Evolutionary conservation across 2,797 vertebrate species (phyloP).

Genomic region (Mus caroli): DNA sequence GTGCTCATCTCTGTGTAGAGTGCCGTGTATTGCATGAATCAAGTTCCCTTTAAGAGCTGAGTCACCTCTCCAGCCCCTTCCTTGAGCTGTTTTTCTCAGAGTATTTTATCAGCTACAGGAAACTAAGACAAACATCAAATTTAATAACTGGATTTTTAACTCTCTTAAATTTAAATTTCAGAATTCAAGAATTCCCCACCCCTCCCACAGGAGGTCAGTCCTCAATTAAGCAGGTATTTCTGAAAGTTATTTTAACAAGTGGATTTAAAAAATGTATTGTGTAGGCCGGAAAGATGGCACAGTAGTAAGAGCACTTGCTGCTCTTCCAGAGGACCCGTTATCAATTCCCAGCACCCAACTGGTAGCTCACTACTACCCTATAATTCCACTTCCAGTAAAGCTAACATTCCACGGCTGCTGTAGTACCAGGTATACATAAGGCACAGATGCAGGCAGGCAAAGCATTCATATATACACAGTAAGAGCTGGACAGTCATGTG

Average conservation of each 20-base stretch:
- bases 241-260: neutral
- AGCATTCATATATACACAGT: neutral
- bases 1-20: neutral
- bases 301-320: neutral
- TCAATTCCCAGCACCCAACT: neutral
- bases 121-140: neutral
- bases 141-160: neutral
- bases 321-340: neutral
- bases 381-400: neutral
- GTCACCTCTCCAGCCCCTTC: neutral
- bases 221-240: neutral
- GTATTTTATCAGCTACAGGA: neutral
- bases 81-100: neutral
- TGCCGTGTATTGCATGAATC: too few relatives aligned
- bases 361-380: neutral
- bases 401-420: neutral
- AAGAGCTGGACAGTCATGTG: neutral
- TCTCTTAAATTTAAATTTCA: neutral
- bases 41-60: neutral
- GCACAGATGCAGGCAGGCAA: neutral
- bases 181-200: neutral
- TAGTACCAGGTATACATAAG: neutral
- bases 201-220: neutral
- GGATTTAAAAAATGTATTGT: neutral
- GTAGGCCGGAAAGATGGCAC: neutral